Base-by-base conservation (phyloP, 2,113 vertebrate species). In the Scomber colias region DNA sequence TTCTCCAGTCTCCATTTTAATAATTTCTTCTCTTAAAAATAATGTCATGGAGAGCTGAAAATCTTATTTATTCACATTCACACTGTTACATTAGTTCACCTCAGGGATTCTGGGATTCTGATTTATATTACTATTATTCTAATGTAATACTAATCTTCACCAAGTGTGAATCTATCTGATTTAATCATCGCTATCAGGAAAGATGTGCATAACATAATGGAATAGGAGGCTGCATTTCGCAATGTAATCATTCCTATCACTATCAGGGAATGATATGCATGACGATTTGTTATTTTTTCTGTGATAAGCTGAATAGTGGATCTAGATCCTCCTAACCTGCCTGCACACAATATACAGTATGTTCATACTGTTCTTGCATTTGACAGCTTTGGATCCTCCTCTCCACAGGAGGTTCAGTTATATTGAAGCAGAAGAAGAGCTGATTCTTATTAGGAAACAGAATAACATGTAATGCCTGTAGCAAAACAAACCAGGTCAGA, bases 61-160 rank as follows among this genome's bases (percentile, higher is more conserved):
- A 80, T 77, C 69, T 49, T 68, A 73, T 81, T 61, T 61, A 31
- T 70, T 75, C 65, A 45, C 31, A 71, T 17, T 83, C 40, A 21
- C 44, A 11, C 31, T 55, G 65, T 16, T 74, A 56, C 56, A 66
- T 68, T 24, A 30, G 57, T 63, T 79, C 81, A 79, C 82, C 67
- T 61, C 40, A 0, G 66, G 65, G 45, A 40, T 30, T 67, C 19
- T 45, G 27, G 51, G 30, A 83, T 62, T 65, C 81, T 65, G 53
- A 84, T 30, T 82, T 54, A 63, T 40, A 50, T 68, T 50, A 66
- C 65, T 59, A 67, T 86, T 51, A 76, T 78, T 76, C 62, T 75
- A 79, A 83, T 68, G 63, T 69, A 65, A 85, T 79, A 74, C 21
- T 72, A 79, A 75, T 81, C 66, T 81, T 63, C 27, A 54, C 19